Conservation (phyloP, 2,888 invertebrate genomes). For the Chrysomela aeneicollis region DNA sequence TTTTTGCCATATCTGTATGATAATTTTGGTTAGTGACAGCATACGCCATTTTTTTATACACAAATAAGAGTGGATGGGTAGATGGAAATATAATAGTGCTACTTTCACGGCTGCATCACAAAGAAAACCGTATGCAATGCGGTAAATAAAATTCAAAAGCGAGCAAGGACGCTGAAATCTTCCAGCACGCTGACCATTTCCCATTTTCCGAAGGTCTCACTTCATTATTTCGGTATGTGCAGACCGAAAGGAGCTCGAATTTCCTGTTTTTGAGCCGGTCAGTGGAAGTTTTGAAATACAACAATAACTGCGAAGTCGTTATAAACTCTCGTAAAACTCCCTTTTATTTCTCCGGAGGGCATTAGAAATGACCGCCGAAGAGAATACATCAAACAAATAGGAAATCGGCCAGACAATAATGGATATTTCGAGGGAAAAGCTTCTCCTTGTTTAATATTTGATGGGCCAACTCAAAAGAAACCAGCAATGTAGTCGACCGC, state of each 20-base stretch:
- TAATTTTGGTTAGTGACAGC: too few species aligned
- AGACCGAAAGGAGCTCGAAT: constrained; percentile 1
- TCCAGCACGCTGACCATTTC: not conserved
- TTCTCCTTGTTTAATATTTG: not conserved
- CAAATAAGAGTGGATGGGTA: too few species aligned
- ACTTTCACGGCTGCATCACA: too few species aligned
- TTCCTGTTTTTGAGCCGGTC: constrained; percentile 6
- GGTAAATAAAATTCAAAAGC: too few species aligned
- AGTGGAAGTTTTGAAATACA: not conserved
- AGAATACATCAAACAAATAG: constrained; percentile 5
- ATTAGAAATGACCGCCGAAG: not conserved
- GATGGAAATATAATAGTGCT: too few species aligned
- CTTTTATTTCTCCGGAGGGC: constrained; percentile 7
- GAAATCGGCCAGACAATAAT: not conserved
- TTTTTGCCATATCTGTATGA: too few species aligned
- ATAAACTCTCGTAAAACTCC: constrained; percentile 10
- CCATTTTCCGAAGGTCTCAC: not conserved
- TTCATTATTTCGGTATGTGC: not conserved
- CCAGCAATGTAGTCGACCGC: too few species aligned
- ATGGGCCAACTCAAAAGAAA: not conserved
- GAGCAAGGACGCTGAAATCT: too few species aligned
- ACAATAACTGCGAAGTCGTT: constrained; percentile 16
- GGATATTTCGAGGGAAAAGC: not conserved
- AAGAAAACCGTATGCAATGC: too few species aligned
- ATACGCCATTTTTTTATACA: too few species aligned